phyloP scores from a whole-genome alignment of 2,797 vertebrate genomes.

The Smutsia temminckii region DNA sequence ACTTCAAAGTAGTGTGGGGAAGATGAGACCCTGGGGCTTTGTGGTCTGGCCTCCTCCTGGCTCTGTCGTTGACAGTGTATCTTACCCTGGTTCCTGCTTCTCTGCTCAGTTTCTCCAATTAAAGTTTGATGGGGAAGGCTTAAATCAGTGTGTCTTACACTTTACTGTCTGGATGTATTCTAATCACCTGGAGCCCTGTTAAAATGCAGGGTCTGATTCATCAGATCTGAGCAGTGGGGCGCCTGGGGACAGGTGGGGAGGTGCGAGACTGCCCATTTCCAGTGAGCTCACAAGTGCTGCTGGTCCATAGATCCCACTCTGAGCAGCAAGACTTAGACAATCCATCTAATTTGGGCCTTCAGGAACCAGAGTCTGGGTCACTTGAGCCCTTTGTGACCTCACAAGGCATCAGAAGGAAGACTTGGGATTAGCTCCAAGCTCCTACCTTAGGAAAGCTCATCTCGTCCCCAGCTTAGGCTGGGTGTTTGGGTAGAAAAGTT shows the following conservation, averaged over 20 bases:
- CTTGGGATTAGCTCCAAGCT: neutral
- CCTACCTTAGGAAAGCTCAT: neutral
- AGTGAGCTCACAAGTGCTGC: neutral
- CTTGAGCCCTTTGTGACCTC: neutral
- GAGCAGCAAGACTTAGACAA: neutral
- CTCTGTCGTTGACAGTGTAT: neutral
- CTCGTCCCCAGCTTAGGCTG: no score
- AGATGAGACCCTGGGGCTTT: neutral
- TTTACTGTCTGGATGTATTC: neutral
- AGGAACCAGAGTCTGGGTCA: neutral
- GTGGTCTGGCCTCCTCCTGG: neutral
- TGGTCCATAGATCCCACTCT: neutral
- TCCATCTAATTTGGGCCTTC: neutral
- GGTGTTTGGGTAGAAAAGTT: neutral
- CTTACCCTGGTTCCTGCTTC: neutral
- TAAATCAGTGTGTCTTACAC: neutral
- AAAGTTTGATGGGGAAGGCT: neutral
- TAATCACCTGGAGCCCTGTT: neutral
- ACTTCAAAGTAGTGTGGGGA: neutral
- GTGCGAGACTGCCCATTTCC: neutral
- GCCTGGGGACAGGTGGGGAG: no score
- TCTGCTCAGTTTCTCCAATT: neutral
- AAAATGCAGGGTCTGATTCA: neutral
- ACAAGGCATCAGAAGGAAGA: neutral
- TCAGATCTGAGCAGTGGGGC: neutral